Evolutionary conservation across 2,797 vertebrate genomes (phyloP).

Genomic region (Aplochiton taeniatus): DNA sequence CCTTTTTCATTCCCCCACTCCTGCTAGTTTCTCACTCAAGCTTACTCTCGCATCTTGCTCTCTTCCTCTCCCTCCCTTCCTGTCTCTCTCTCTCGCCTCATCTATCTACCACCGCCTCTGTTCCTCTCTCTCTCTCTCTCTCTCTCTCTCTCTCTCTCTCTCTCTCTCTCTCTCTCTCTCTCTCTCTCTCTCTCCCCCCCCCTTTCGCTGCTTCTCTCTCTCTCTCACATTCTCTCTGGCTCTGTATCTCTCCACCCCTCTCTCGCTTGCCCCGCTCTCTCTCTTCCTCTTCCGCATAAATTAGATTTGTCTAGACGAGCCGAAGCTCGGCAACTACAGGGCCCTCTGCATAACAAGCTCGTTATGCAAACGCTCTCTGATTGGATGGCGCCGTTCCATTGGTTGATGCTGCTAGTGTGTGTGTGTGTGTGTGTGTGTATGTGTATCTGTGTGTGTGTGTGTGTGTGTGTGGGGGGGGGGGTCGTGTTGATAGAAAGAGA

Average conservation of each 20-base stretch:
- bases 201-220: slow-evolving; percentile 52
- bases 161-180: slow-evolving; percentile 43
- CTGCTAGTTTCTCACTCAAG: not conserved
- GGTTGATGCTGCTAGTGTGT: slow-evolving; percentile 69
- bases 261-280: slow-evolving; percentile 23
- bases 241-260: slow-evolving; percentile 2
- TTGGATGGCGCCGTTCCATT: slow-evolving; percentile 79
- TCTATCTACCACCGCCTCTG: too few relatives aligned
- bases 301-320: slow-evolving; percentile 83
- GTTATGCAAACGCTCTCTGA: slow-evolving; percentile 82
- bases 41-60: too few relatives aligned
- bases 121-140: too few relatives aligned
- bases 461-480: not conserved
- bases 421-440: not conserved
- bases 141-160: slow-evolving; percentile 26
- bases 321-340: slow-evolving; percentile 75
- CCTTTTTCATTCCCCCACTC: not conserved
- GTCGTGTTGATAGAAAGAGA: not conserved
- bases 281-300: slow-evolving; percentile 71
- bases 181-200: slow-evolving; percentile 54
- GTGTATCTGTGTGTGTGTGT: slow-evolving; percentile 12
- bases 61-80: slow-evolving; percentile 48
- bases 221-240: slow-evolving; percentile 32
- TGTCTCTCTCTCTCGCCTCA: slow-evolving; percentile 32
- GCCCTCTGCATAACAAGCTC: slow-evolving; percentile 79